Base-by-base conservation (phyloP, 2,888 invertebrate genomes). In the Plutella xylostella region DNA sequence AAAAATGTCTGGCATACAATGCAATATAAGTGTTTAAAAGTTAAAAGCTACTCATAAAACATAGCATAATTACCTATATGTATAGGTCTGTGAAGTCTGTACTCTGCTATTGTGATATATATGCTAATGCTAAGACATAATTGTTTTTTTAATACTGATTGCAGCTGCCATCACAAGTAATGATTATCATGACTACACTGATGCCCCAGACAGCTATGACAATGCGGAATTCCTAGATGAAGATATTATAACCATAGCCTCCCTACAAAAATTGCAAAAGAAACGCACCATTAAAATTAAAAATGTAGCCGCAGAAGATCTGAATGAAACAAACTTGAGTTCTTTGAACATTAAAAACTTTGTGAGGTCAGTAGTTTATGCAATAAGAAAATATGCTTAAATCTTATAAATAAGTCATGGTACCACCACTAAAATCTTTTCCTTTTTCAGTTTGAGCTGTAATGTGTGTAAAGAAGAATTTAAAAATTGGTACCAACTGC, bases 341-440 rank as follows among this genome's bases (percentile, higher is more conserved):
- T 65, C 72, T 52, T 65, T 74, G 46, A 74, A 74, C 65, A 66
- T 74, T 5, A 77, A 70, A 52, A 80, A 82, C 59, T 70, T 76
- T 61, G 67, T 66, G 15, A 61, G 60, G 57, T 57, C 28, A 51
- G 55, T 53, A 11, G 55, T 57, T 49, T 53, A 55, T 55, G 21
- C n/a, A n/a, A n/a, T n/a, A n/a, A n/a, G n/a, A n/a, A n/a, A n/a
- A 38, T 11, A 33, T 11, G 33, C 7, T 11, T 14, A 38, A n/a
- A n/a, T n/a, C n/a, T n/a, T n/a, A n/a, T n/a, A n/a, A n/a, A n/a
- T n/a, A n/a, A n/a, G n/a, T 44, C 20, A 15, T 25, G 40, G 9
- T 3, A n/a, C n/a, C n/a, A 42, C 40, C 45, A 45, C 38, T 20
- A 40, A 20, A 45, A 35, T 31, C 15, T 39, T 25, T 22, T 19